Evolutionary conservation across 2,797 vertebrate species (phyloP), one percentile per base, ranked within the genome.

Genomic region (Thalassophryne amazonica): DNA sequence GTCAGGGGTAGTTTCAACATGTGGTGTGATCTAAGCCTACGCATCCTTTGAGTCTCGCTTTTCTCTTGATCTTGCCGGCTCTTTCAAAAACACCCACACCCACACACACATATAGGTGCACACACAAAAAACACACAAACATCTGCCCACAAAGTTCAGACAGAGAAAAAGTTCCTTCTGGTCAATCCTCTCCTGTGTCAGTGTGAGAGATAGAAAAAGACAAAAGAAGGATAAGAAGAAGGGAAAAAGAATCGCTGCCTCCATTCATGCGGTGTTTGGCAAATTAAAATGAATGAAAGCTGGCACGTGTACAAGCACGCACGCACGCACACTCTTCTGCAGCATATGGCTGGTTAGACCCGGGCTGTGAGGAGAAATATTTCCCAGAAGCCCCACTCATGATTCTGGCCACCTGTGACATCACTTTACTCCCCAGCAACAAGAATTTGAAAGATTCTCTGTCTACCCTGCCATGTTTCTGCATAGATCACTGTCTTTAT

Each of bases 151-250:
- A 65, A 62, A 73, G 73, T 78, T 78, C 68, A 83, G 59, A 63
- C 68, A 55, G 65, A 42, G 58, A 78, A 55, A 80, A 81, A 77
- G 62, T 73, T 81, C 73, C 83, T 81, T 81, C 81, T 84, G 81
- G 80, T 82, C 68, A 69, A 48, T 60, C 41, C 71, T 60, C 52
- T 49, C 42, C 64, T 53, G 51, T 18, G 60, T 38, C 21, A 35
- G 40, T 48, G 24, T 34, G 28, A 10, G 39, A 19, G 53, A 49
- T 15, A n/a, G 47, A 60, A 35, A 48, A 54, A 7, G 3, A 48
- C 14, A 53, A 55, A 68, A 75, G 73, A 68, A 6, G 9, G 17
- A 8, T 20, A 10, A 1, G 24, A 18, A 11, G 20, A 40, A 18
- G 15, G 34, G 15, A 20, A 30, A 37, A 84, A 80, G 68, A 81